phyloP scores from a whole-genome alignment of 2,113 vertebrate genomes.

The Acrocephalus arundinaceus region DNA sequence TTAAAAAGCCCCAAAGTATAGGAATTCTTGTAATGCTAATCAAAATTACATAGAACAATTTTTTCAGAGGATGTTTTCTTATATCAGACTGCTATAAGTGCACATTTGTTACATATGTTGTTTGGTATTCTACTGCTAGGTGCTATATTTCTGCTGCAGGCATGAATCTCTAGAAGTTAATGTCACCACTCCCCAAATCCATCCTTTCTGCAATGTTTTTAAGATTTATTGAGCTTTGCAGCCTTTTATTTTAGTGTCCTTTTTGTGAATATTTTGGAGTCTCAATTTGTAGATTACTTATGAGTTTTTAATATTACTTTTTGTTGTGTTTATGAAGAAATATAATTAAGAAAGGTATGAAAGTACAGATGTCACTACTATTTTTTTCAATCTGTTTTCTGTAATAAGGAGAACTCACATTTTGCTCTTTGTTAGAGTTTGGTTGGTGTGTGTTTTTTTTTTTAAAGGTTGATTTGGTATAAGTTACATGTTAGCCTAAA shows the following conservation, averaged over 20 bases:
- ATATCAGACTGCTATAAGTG: not conserved
- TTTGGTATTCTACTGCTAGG: not conserved
- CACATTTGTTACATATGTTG: not conserved
- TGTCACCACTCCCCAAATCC: not conserved
- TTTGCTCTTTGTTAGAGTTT: not conserved
- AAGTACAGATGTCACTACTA: not conserved
- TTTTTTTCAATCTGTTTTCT: not conserved
- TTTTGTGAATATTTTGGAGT: not conserved
- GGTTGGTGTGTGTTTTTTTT: not conserved
- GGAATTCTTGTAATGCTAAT: not conserved
- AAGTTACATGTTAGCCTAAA: not conserved
- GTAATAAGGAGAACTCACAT: not conserved
- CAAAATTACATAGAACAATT: not conserved
- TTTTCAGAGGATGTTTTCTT: not conserved
- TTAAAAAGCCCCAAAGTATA: not conserved
- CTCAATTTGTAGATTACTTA: not conserved
- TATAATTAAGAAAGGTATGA: not conserved
- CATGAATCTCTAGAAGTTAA: not conserved
- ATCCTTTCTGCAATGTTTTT: not conserved
- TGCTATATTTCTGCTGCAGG: not conserved
- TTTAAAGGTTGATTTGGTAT: not conserved
- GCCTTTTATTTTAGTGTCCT: not conserved
- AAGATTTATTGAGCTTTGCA: not conserved
- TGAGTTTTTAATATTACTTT: not conserved
- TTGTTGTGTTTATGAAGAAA: not conserved